Evolutionary conservation across 1,140 invertebrate genomes (phyloP), one percentile per base, ranked within the genome.

Genomic region (Cataglyphis hispanica): DNA sequence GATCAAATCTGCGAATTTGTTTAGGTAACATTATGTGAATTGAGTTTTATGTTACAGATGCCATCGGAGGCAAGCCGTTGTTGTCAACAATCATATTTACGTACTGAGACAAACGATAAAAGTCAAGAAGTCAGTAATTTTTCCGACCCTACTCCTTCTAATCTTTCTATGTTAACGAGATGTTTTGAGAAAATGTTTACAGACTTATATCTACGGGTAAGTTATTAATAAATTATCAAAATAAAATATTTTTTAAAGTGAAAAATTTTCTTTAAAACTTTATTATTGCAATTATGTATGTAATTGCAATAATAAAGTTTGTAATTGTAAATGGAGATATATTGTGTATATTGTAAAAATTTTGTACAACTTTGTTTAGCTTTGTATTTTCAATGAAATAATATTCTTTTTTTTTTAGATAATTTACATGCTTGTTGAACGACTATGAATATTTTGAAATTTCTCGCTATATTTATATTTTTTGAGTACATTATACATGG

Each of bases 121-220:
- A 90, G 34, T 85, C 92, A 92, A 72, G 93, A 94, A 16, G 83
- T 76, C 37, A 92, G 94, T 86, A 94, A 92, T 40, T 77, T 89
- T 6, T 76, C 85, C 2, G 93, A 95, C 10, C 84, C 92, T 66
- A 85, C 87, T 7, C 91, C 93, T 22, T 94, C 91, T 11, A 95
- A 94, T 91, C 87, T 95, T 72, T 93, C 95, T 27, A 97, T 98
- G 97, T 93, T 98, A 63, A 96, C 96, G 25, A 94, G 95, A 84
- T 97, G 97, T 86, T 98, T 97, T 90, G 96, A 97, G 87, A 95
- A 95, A 78, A 95, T 98, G 84, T 97, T 98, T 89, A 96, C 95
- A 8, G 96, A 97, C 89, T 91, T 95, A 70, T 93, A 95, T 22
- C 76, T 94, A 60, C 93, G 94, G 88, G 95, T 95, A 86, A 74